These are phyloP conservation scores for Drosophila limbata DNA, from an alignment of 2,888 invertebrate genomes.

Conservation along the genomic window DNA sequence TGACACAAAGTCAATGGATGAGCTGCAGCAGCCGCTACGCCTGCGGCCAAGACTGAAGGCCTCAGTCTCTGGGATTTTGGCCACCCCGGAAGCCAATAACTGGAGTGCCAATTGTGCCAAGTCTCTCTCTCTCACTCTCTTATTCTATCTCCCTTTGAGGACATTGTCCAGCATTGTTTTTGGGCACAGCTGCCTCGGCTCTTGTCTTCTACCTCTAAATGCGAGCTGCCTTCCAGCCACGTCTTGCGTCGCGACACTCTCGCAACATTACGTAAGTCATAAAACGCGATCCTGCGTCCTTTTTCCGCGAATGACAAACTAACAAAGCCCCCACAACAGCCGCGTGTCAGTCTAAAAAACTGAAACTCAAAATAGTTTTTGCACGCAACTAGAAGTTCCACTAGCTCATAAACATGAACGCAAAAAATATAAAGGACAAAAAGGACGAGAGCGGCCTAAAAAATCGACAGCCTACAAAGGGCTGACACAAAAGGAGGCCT, in stretches of 20 bases:
- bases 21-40: conserved; percentile 46
- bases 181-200: conserved; percentile 20
- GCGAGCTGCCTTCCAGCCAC: background rate
- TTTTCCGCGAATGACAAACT: conserved; percentile 53
- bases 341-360: conserved; percentile 77
- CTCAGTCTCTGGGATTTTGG: conserved; percentile 27
- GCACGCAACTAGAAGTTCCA: conserved; percentile 80
- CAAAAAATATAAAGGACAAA: conserved; percentile 20
- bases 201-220: conserved; percentile 3
- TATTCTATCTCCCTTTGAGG: conserved; percentile 1
- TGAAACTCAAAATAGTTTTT: conserved; percentile 30
- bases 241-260: background rate
- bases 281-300: conserved; percentile 44
- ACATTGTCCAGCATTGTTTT: conserved; percentile 36
- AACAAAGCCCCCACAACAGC: conserved; percentile 33
- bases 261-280: conserved; percentile 63
- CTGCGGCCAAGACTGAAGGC: conserved; percentile 24
- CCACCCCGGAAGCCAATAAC: conserved; percentile 77
- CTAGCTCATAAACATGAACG: conserved; percentile 37
- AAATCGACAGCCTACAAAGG: conserved; percentile 51
- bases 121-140: background rate
- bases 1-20: conserved; percentile 81
- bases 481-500: conserved; percentile 54
- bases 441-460: conserved; percentile 31
- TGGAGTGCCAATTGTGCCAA: conserved; percentile 58